A percentile compares a stretch with the other conserved stretches of the same genome.
These are phyloP conservation scores for Bombus difficillimus DNA, from an alignment of 1,140 invertebrate species.

Conservation along the genomic window DNA sequence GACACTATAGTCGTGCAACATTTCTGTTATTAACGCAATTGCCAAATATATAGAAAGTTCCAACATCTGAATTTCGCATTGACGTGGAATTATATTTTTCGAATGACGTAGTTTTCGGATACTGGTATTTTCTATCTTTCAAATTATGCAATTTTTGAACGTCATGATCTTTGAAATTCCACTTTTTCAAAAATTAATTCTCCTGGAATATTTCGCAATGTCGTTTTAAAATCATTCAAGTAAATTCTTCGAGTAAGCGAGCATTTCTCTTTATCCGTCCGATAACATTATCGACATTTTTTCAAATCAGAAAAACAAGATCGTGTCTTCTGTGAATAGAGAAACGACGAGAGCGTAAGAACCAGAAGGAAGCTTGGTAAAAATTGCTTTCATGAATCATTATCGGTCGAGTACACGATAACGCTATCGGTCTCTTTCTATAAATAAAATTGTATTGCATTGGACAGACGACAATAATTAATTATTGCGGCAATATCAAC, in stretches of 20 bases:
- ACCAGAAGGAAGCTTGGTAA: not conserved
- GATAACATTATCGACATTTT: not conserved
- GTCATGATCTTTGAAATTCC: not conserved
- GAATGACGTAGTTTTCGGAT: not conserved
- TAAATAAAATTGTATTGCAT: constrained; percentile 5
- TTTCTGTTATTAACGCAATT: not conserved
- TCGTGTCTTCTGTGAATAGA: not conserved
- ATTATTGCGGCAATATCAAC: not conserved
- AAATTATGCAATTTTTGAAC: not conserved
- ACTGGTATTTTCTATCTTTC: not conserved
- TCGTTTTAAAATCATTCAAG: not conserved
- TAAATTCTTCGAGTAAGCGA: too few species aligned
- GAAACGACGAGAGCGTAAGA: not conserved
- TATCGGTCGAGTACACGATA: constrained; percentile 1
- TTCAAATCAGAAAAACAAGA: not conserved
- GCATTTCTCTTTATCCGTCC: not conserved
- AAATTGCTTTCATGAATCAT: not conserved
- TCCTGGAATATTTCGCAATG: not conserved
- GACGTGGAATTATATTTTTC: not conserved
- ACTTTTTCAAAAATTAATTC: not conserved
- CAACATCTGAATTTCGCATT: not conserved
- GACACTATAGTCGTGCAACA: not conserved
- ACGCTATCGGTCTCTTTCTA: not conserved
- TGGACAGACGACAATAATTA: not conserved
- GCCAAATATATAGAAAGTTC: not conserved